phyloP scores from a whole-genome alignment of 2,797 vertebrate species.

The Helarctos malayanus region DNA sequence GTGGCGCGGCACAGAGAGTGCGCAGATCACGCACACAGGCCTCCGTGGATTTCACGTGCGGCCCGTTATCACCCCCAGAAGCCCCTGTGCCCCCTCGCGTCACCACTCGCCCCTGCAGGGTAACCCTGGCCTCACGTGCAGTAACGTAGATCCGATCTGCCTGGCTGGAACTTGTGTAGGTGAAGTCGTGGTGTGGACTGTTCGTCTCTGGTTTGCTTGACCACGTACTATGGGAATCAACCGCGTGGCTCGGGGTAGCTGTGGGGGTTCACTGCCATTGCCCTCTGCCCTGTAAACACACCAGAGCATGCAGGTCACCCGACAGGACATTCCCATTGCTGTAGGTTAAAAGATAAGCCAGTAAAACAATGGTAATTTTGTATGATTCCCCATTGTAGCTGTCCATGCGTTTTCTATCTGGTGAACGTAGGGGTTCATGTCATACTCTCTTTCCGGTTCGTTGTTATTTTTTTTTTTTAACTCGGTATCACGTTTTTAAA shows the following conservation, averaged over 20 bases:
- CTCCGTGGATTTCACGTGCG: rapidly evolving
- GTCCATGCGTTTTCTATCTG: rapidly evolving
- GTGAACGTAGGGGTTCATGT: rapidly evolving
- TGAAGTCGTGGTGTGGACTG: rapidly evolving
- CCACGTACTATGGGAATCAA: rapidly evolving
- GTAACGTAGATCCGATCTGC: rapidly evolving
- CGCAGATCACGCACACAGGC: rapidly evolving
- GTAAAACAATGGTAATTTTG: no score
- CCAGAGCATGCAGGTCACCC: rapidly evolving
- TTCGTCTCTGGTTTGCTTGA: neutral
- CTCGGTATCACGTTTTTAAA: neutral
- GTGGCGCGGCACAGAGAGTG: neutral
- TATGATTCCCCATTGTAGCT: rapidly evolving
- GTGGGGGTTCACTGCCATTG: rapidly evolving
- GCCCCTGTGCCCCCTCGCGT: rapidly evolving
- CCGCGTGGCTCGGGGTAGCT: rapidly evolving
- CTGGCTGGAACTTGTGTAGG: neutral
- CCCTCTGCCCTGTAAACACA: rapidly evolving
- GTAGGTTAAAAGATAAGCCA: neutral
- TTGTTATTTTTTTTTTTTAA: neutral
- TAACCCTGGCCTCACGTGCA: neutral
- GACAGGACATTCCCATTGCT: neutral
- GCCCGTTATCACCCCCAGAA: rapidly evolving
- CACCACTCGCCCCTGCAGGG: neutral
- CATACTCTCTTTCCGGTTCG: rapidly evolving